phyloP scores from a whole-genome alignment of 2,888 invertebrate genomes.

The Pyrrhia umbra region DNA sequence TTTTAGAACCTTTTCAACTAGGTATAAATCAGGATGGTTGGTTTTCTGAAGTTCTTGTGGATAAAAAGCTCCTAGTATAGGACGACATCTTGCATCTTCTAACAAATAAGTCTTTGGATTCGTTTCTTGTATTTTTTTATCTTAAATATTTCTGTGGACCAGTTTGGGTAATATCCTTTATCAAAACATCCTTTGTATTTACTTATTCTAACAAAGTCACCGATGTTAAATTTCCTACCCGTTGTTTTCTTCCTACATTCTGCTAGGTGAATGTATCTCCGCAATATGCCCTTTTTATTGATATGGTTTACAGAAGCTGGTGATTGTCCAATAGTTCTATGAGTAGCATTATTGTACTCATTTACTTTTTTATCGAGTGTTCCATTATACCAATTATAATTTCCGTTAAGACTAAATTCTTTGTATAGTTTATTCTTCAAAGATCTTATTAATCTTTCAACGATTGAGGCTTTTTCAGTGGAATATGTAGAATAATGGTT shows the following conservation, averaged over 20 bases:
- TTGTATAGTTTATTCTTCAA: not conserved
- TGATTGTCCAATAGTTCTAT: too few species aligned
- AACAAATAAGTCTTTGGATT: conserved; percentile 41
- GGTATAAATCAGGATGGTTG: conserved; percentile 28
- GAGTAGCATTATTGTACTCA: too few species aligned
- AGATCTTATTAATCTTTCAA: conserved; percentile 5
- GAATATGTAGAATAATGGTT: not conserved
- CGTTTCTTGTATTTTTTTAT: conserved; percentile 43
- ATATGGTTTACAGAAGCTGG: too few species aligned
- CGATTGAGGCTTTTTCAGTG: conserved; percentile 8
- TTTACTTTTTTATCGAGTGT: too few species aligned
- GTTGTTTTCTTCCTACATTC: too few species aligned
- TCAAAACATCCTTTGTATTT: conserved; percentile 46
- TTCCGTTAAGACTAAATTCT: not conserved
- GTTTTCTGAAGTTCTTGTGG: conserved; percentile 45
- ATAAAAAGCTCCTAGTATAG: conserved; percentile 45
- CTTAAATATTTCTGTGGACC: conserved; percentile 55
- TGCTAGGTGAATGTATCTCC: too few species aligned
- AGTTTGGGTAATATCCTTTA: conserved; percentile 47
- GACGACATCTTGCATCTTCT: conserved; percentile 24
- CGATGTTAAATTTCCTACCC: not conserved
- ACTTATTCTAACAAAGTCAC: conserved; percentile 43
- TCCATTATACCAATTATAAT: too few species aligned
- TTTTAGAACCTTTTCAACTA: conserved; percentile 25
- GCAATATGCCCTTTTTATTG: too few species aligned